Evolutionary conservation across 2,113 vertebrate species (phyloP).

Genomic region (Papio anubis): DNA sequence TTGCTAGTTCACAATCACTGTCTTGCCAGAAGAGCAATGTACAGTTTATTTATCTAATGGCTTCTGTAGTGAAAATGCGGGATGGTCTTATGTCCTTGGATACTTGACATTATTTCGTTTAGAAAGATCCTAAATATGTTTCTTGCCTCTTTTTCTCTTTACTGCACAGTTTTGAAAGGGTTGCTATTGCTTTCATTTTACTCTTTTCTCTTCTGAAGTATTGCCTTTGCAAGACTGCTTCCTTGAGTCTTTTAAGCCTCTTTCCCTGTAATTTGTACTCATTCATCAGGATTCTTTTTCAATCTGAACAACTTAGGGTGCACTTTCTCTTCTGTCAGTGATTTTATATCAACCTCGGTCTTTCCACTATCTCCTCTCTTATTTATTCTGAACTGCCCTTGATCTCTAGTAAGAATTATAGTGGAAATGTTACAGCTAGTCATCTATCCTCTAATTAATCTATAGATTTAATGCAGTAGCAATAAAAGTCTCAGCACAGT

Average conservation of each 20-base stretch:
- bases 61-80: not conserved
- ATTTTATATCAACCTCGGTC: not conserved
- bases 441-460: not conserved
- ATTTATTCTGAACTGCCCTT: not conserved
- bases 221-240: not conserved
- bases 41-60: not conserved
- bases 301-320: not conserved
- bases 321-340: not conserved
- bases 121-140: not conserved
- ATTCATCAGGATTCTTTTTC: not conserved
- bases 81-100: not conserved
- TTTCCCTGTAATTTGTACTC: not conserved
- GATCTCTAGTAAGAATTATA: not conserved
- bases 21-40: not conserved
- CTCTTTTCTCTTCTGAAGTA: not conserved
- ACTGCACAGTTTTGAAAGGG: not conserved
- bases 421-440: not conserved
- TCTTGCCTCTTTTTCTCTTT: not conserved
- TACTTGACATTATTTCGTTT: not conserved
- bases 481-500: not conserved
- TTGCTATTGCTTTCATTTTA: not conserved
- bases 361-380: not conserved
- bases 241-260: not conserved
- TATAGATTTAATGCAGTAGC: not conserved
- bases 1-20: not conserved